Percentiles rank a stretch among this genome's conserved stretches.
phyloP scores from a whole-genome alignment of 92 coral and sea anemone genomes.

The Phymanthus crucifer region DNA sequence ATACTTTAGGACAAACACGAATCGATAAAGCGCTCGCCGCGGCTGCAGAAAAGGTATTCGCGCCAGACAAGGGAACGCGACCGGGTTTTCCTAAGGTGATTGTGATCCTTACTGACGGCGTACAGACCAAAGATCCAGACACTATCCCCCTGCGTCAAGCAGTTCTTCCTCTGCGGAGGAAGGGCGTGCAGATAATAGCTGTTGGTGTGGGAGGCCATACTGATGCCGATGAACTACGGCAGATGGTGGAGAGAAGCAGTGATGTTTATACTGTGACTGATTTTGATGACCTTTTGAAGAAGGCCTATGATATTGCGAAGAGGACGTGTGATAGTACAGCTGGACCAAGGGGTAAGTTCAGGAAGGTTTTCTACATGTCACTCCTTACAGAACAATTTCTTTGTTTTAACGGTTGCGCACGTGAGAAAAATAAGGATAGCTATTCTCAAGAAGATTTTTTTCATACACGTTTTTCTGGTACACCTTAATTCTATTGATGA shows the following conservation, averaged over 20 bases:
- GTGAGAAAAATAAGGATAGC: too few relatives aligned
- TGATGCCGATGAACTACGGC: conserved; percentile 54
- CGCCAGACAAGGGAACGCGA: conserved; percentile 55
- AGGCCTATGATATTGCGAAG: conserved; percentile 52
- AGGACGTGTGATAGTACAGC: conserved; percentile 33
- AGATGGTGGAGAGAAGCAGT: conserved; percentile 62
- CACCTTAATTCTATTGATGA: too few relatives aligned
- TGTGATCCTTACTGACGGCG: conserved; percentile 72
- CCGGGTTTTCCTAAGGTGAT: conserved; percentile 65
- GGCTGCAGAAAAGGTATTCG: conserved; percentile 48
- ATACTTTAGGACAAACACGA: conserved; percentile 42
- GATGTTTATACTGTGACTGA: conserved; percentile 58
- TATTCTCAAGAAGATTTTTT: too few relatives aligned
- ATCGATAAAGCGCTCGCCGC: conserved; percentile 41
- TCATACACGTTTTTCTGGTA: too few relatives aligned
- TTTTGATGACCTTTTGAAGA: conserved; percentile 72
- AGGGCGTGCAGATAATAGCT: conserved; percentile 63
- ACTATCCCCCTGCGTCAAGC: conserved; percentile 57
- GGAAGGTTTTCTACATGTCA: too few relatives aligned
- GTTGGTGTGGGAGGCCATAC: conserved; percentile 66
- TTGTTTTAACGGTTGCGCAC: too few relatives aligned
- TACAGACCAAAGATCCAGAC: conserved; percentile 69
- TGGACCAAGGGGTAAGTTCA: conserved; percentile 28
- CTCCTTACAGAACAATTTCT: too few relatives aligned
- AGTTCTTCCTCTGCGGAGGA: conserved; percentile 55